Evolutionary conservation across 2,888 invertebrate species (phyloP), one percentile per base, ranked within the genome.

Genomic region (Seladonia tumulorum): DNA sequence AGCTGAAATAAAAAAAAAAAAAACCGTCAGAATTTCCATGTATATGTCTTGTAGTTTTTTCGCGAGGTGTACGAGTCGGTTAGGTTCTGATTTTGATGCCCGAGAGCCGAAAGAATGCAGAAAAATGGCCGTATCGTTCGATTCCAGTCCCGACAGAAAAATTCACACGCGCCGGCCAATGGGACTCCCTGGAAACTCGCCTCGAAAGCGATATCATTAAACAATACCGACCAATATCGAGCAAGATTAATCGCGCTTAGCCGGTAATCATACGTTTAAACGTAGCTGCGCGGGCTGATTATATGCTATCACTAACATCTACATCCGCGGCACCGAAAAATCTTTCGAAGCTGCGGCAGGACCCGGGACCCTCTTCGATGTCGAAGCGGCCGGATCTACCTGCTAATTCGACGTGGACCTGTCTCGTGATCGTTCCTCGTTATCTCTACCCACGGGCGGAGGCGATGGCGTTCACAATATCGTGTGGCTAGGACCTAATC

Each of bases 331-430:
- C 18, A 35, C 74, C 70, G 42, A 29, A 75, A 63, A 78, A 75
- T 29, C 47, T 85, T 76, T n/a, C 47, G 60, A 7, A 22, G 66
- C 60, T 18, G 77, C 60, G 60, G 63, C 70, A 74, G 73, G 29
- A 18, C 76, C 70, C 49, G 12, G 76, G 74, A 77, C 88, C 80
- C 63, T 83, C 80, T 77, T 76, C 76, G 86, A 81, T 70, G 79
- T 42, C 66, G 88, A 81, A 76, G 82, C 73, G 35, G 22, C 66
- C 79, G 85, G 82, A 82, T 86, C 85, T 92, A 92, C 93, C 93
- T 93, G 92, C 91, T 90, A 92, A 93, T 93, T 93, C 91, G 89
- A 87, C 90, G 88, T 79, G 85, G 85, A 86, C 88, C 87, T 88
- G 85, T 88, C 89, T 79, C 88, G 89, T 53, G 53, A 90, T 90